Conservation (phyloP, 2,113 vertebrate genomes). For the Ariopsis seemanni region DNA sequence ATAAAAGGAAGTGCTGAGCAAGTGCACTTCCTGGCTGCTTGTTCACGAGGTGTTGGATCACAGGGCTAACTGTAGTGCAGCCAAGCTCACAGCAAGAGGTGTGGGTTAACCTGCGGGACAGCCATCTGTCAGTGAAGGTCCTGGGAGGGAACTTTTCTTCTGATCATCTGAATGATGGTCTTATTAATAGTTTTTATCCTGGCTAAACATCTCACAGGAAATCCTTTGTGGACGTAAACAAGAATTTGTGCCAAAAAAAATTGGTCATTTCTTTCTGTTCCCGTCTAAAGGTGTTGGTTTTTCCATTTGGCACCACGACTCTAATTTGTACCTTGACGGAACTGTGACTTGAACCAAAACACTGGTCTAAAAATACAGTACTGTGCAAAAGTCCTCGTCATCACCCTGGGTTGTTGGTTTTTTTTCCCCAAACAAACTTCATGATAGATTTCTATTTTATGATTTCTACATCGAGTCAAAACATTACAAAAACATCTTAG, state of each 20-base stretch:
- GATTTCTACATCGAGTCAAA: too few relatives aligned
- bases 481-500: too few relatives aligned
- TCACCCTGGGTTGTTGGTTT: too few relatives aligned
- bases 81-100: constrained; percentile 2
- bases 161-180: neutral
- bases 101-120: neutral
- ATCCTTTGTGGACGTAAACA: neutral
- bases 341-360: neutral
- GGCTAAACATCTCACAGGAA: neutral
- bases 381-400: too few relatives aligned
- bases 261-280: neutral
- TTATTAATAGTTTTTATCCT: neutral
- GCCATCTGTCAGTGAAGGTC: neutral
- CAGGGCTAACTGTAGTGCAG: neutral
- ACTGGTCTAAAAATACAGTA: neutral
- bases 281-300: neutral
- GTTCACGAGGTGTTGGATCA: neutral
- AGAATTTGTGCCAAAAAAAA: neutral
- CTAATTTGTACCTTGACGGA: neutral
- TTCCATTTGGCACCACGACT: neutral
- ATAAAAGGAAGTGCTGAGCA: neutral
- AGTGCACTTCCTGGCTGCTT: neutral
- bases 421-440: too few relatives aligned
- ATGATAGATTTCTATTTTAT: too few relatives aligned
- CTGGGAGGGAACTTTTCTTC: neutral